Percentiles rank a stretch among this genome's conserved stretches.
These are phyloP conservation scores for Chaetodon auriga DNA, from an alignment of 2,113 vertebrate species.

Conservation along the genomic window DNA sequence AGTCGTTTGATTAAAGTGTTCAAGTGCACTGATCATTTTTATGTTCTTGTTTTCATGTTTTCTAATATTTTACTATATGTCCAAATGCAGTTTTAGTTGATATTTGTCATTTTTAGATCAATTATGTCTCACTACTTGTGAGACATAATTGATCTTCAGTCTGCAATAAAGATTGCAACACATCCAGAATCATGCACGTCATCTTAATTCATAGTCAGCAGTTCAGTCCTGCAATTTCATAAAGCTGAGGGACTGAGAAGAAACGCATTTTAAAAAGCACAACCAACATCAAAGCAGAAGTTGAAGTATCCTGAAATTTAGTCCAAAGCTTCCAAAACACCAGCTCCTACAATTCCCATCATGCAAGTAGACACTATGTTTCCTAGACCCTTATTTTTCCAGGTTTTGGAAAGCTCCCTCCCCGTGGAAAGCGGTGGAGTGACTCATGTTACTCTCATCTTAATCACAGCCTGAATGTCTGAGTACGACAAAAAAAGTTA, in stretches of 20 bases:
- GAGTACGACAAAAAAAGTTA: background rate
- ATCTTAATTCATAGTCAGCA: background rate
- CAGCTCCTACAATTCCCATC: background rate
- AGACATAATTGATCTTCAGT: background rate
- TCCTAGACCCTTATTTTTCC: background rate
- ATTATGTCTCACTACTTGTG: too few relatives aligned
- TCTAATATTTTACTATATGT: background rate
- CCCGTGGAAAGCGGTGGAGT: too few relatives aligned
- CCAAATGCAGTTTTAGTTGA: background rate
- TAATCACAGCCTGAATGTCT: too few relatives aligned
- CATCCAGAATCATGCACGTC: background rate
- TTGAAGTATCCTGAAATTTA: background rate
- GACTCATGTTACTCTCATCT: too few relatives aligned
- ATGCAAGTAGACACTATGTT: background rate
- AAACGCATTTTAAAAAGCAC: background rate
- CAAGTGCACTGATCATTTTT: constrained; percentile 10
- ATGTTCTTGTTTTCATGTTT: background rate
- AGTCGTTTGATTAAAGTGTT: constrained; percentile 63
- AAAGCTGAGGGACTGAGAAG: background rate
- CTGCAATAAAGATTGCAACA: background rate
- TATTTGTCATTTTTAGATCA: background rate
- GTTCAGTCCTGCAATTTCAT: background rate
- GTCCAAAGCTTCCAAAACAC: too few relatives aligned
- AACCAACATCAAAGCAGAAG: too few relatives aligned
- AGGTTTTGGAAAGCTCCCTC: background rate